Evolutionary conservation across 2,797 vertebrate species (phyloP).

Genomic region (Tauraco hartlaubi): DNA sequence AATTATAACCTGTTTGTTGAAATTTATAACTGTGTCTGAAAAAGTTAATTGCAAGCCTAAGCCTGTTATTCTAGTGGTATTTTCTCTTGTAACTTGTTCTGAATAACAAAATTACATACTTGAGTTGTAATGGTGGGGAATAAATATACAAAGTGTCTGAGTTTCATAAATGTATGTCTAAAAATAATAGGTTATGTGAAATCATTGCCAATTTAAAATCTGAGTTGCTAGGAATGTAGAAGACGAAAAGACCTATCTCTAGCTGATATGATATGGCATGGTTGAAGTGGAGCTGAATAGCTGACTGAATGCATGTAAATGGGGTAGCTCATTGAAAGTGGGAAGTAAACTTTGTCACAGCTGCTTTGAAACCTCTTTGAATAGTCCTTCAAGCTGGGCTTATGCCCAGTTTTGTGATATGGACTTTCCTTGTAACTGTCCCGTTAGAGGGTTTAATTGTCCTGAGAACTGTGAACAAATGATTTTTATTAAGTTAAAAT

Average conservation of each 20-base stretch:
- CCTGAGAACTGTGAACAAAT: not conserved
- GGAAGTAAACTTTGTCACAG: not conserved
- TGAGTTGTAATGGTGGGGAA: not conserved
- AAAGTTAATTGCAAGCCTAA: conserved; percentile 45
- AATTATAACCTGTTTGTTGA: conserved; percentile 47
- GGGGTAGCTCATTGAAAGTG: not conserved
- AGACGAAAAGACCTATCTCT: not conserved
- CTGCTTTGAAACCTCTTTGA: not conserved
- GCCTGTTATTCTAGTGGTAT: not conserved
- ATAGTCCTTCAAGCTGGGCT: not conserved
- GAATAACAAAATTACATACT: conserved; percentile 9
- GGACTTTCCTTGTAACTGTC: not conserved
- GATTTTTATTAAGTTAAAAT: not conserved
- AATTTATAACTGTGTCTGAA: conserved; percentile 42
- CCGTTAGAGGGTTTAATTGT: not conserved
- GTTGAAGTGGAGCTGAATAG: not conserved
- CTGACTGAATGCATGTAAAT: not conserved
- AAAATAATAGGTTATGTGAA: conserved; percentile 12
- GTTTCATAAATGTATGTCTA: not conserved
- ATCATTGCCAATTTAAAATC: not conserved
- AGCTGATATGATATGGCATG: not conserved
- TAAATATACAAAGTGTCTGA: not conserved
- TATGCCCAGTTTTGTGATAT: not conserved
- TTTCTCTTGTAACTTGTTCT: not conserved
- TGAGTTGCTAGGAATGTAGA: not conserved